A percentile compares a stretch with the other conserved stretches of the same genome.
Conservation (phyloP, 2,888 invertebrate genomes). For the Lypha dubia region DNA sequence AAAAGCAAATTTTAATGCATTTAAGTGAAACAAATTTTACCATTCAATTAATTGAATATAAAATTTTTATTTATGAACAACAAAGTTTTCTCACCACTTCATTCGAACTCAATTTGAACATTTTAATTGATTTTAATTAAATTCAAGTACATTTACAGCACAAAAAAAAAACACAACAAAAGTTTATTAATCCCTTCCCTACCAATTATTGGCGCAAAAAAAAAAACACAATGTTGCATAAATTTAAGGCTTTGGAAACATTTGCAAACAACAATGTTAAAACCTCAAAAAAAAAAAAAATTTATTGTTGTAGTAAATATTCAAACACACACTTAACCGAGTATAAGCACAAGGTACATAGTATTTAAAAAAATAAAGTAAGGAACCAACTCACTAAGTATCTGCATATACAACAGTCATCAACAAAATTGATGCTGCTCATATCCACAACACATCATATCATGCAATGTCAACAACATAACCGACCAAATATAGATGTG, state of each 20-base stretch:
- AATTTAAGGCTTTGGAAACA: slow-evolving; percentile 68
- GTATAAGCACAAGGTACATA: slow-evolving; percentile 14
- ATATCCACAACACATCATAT: slow-evolving; percentile 70
- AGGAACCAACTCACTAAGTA: slow-evolving; percentile 56
- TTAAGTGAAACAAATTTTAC: no score
- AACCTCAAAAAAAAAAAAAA: slow-evolving; percentile 64
- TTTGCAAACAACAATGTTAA: slow-evolving; percentile 71
- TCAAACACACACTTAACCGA: slow-evolving; percentile 5
- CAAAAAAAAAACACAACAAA: slow-evolving; percentile 29
- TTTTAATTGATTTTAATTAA: slow-evolving; percentile 71
- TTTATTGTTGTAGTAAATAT: slow-evolving; percentile 25
- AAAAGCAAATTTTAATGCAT: no score
- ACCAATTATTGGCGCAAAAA: not conserved
- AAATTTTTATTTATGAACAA: not conserved
- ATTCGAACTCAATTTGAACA: slow-evolving; percentile 15
- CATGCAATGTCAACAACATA: slow-evolving; percentile 72
- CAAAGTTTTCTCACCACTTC: not conserved
- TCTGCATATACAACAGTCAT: slow-evolving; percentile 71
- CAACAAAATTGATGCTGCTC: slow-evolving; percentile 71
- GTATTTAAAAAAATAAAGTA: slow-evolving; percentile 20
- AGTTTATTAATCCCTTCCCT: slow-evolving; percentile 17
- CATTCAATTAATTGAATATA: no score
- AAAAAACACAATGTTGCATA: slow-evolving; percentile 68
- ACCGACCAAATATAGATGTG: slow-evolving; percentile 56
- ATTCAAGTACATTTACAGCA: slow-evolving; percentile 59